A percentile compares a stretch with the other conserved stretches of the same genome.
Conservation (phyloP, 2,888 invertebrate genomes). For the Melolontha melolontha region DNA sequence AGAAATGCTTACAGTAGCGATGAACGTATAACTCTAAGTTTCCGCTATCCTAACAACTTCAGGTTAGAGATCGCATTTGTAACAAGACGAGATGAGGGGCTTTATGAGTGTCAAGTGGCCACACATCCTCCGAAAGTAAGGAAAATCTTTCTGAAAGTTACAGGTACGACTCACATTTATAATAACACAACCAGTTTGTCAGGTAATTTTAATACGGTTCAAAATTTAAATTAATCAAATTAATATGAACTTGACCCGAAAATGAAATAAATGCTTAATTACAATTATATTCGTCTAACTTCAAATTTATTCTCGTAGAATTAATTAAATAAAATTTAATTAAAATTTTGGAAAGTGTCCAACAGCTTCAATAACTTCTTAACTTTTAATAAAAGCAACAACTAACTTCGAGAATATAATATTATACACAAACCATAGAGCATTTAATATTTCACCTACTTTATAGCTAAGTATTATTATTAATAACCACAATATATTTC, state of each 20-base stretch:
- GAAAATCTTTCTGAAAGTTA: slow-evolving; percentile 71
- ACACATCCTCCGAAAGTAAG: slow-evolving; percentile 74
- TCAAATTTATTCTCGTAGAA: slow-evolving; percentile 10
- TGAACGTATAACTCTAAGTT: slow-evolving; percentile 70
- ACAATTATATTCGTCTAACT: background rate
- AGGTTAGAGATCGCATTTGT: slow-evolving; percentile 72
- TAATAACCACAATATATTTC: too few relatives aligned
- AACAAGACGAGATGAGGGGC: slow-evolving; percentile 71
- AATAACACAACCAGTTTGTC: slow-evolving; percentile 7
- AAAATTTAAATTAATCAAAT: slow-evolving; percentile 18
- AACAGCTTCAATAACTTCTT: too few relatives aligned
- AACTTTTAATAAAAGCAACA: too few relatives aligned
- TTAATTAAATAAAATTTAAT: slow-evolving; percentile 23
- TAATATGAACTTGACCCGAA: slow-evolving; percentile 5
- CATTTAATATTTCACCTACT: too few relatives aligned
- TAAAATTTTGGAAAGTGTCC: slow-evolving; percentile 10
- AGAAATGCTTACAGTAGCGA: slow-evolving; percentile 71
- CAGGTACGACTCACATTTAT: slow-evolving; percentile 56
- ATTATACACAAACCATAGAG: too few relatives aligned
- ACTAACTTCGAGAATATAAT: too few relatives aligned
- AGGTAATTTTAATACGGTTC: background rate
- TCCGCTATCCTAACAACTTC: slow-evolving; percentile 74
- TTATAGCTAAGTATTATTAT: too few relatives aligned
- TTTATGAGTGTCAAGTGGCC: slow-evolving; percentile 75
- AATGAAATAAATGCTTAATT: slow-evolving; percentile 1